phyloP scores from a whole-genome alignment of 2,888 invertebrate species.

The Lasioglossum pauxillum region DNA sequence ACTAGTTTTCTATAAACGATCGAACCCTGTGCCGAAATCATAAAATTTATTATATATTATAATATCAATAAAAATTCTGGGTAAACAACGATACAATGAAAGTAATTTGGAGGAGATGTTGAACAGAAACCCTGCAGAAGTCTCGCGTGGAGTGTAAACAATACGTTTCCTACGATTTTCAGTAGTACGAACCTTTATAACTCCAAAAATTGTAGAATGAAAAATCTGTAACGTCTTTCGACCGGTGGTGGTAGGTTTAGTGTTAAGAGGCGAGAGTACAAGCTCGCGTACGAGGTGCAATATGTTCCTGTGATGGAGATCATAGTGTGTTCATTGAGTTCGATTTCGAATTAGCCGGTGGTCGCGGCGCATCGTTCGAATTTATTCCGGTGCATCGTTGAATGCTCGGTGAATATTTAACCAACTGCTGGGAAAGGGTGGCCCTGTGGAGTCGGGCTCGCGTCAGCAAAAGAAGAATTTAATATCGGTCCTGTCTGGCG shows the following conservation, averaged over 20 bases:
- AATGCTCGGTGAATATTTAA: conserved; percentile 38
- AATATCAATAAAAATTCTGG: no score
- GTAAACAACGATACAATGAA: no score
- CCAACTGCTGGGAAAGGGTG: background rate
- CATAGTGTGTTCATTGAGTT: background rate
- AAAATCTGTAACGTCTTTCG: no score
- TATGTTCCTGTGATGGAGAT: no score
- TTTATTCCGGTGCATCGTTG: background rate
- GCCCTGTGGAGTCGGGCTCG: no score
- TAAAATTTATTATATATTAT: no score
- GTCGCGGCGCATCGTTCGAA: background rate
- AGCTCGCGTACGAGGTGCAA: background rate
- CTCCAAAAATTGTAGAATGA: background rate
- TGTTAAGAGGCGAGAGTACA: background rate
- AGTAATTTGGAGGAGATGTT: background rate
- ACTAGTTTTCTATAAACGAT: no score
- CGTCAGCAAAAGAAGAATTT: conserved; percentile 29
- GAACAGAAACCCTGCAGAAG: no score
- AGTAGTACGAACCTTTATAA: background rate
- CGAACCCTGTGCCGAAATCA: no score
- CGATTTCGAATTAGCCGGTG: background rate
- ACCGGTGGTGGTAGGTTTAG: background rate
- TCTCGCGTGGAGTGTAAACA: no score
- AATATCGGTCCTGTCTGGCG: conserved; percentile 17
- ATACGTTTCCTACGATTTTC: background rate